Conservation (phyloP, 2,888 invertebrate species). For the Branchellion lobata region DNA sequence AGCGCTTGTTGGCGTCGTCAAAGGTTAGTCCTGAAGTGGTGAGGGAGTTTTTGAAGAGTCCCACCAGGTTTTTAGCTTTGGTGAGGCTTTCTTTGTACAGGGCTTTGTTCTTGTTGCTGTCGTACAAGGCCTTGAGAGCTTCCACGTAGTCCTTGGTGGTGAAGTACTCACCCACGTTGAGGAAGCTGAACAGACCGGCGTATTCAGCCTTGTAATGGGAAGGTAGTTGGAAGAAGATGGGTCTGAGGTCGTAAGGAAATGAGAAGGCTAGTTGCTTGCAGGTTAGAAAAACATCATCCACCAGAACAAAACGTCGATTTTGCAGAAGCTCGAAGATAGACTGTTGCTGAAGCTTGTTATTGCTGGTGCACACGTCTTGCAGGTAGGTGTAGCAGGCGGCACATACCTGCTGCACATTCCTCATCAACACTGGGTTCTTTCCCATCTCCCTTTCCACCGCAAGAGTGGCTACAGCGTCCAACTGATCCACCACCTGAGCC, state of each 20-base stretch:
- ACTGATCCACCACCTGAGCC: constrained; percentile 50
- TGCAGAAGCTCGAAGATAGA: constrained; percentile 44
- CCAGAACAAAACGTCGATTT: constrained; percentile 49
- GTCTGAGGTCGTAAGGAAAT: constrained; percentile 52
- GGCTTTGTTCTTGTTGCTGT: constrained; percentile 33
- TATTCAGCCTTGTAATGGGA: constrained; percentile 48
- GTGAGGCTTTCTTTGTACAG: constrained; percentile 49
- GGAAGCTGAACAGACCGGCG: constrained; percentile 48
- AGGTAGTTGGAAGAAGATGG: constrained; percentile 52
- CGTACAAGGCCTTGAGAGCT: constrained; percentile 48
- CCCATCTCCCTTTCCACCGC: constrained; percentile 16
- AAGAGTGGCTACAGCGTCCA: constrained; percentile 49
- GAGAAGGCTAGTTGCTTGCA: constrained; percentile 50
- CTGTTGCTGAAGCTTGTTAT: constrained; percentile 15
- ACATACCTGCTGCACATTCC: constrained; percentile 47
- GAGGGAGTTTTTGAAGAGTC: constrained; percentile 51
- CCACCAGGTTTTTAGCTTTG: constrained; percentile 50
- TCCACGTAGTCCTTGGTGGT: constrained; percentile 49
- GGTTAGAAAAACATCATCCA: constrained; percentile 49
- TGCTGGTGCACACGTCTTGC: constrained; percentile 44
- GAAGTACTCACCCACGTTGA: constrained; percentile 52
- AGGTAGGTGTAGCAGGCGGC: constrained; percentile 48
- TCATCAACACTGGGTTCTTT: neutral
- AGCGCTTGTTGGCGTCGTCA: constrained; percentile 49
- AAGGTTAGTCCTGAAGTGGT: constrained; percentile 46